Evolutionary conservation across 2,797 vertebrate genomes (phyloP), one percentile per base, ranked within the genome.

Genomic region (Enteromius anoplus): DNA sequence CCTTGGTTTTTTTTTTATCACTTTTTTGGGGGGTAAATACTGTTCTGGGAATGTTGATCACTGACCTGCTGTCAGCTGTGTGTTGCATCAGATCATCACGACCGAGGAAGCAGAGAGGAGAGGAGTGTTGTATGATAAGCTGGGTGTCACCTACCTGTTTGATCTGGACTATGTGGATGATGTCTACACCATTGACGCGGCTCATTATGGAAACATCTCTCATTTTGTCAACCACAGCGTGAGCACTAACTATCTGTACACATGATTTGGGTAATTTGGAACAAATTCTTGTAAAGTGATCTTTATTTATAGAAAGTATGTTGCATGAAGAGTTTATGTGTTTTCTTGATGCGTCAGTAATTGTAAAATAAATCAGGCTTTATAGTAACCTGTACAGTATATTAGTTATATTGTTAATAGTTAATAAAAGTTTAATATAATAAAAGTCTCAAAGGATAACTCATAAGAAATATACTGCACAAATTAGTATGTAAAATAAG

Each of bases 171-270:
- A 97, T 2, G 95, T 97, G 88, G 96, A 96, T 83, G 97, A 97
- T 2, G 95, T 97, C 1, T 99, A 97, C 90, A 97, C 97, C 0
- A 96, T 98, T 88, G 97, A 98, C 17, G 97, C 97, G 0, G 96
- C 97, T 40, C 93, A 95, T 84, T 95, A 95, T 3, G 97, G 97
- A 80, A 98, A 98, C 92, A 94, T 98, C 89, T 97, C 97, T n/a
- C 97, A 98, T 91, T 98, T 98, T 78, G 96, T 98, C 89, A 98
- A 98, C 93, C 97, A 98, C 91, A 97, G 97, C 55, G 97, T 98
- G 90, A 95, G 95, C 93, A 26, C 72, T 40, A 47, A 21, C 14
- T 60, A 69, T 26, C 26, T 26, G 26, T 26, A 26, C 26, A 26
- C 26, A 26, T 26, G 26, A 26, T 26, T 26, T 26, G 26, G 26